Conservation (phyloP, 1,140 invertebrate genomes). For the Acromyrmex heyeri region DNA sequence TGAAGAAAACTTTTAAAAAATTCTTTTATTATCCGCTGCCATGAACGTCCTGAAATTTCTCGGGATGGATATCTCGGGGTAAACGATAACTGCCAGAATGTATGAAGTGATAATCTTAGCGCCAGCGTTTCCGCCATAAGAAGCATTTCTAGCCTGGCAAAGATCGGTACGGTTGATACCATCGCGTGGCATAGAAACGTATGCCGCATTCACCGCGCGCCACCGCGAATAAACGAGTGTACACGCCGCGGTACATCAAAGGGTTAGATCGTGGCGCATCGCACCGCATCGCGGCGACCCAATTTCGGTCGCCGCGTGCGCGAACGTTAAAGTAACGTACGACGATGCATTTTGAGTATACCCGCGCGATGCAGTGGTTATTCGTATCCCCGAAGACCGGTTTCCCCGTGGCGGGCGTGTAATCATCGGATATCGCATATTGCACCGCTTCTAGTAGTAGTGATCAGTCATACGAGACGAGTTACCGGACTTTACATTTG, state of each 20-base stretch:
- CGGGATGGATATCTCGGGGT: no score
- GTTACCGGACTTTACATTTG: not conserved
- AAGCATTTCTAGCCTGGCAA: not conserved
- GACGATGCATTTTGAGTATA: conserved; percentile 6
- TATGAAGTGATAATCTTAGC: conserved; percentile 4
- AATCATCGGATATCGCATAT: not conserved
- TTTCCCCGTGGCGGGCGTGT: not conserved
- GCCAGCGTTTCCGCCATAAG: not conserved
- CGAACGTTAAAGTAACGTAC: conserved; percentile 42
- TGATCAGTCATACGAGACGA: not conserved
- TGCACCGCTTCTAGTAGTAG: not conserved
- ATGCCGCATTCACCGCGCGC: conserved; percentile 1
- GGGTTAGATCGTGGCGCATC: conserved; percentile 61
- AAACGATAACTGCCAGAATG: not conserved
- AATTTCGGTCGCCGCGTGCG: conserved; percentile 49
- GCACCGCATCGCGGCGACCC: conserved; percentile 65
- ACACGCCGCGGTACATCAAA: conserved; percentile 34
- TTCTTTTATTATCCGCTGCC: not conserved
- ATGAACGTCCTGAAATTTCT: not conserved
- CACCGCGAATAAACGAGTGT: conserved; percentile 33
- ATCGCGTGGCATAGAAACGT: conserved; percentile 18
- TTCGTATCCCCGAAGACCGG: not conserved
- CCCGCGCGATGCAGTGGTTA: not conserved
- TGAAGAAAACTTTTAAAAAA: not conserved
- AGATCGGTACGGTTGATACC: conserved; percentile 32